Evolutionary conservation across 2,797 vertebrate genomes (phyloP), one percentile per base, ranked within the genome.

Genomic region (Sebastes iracundus): DNA sequence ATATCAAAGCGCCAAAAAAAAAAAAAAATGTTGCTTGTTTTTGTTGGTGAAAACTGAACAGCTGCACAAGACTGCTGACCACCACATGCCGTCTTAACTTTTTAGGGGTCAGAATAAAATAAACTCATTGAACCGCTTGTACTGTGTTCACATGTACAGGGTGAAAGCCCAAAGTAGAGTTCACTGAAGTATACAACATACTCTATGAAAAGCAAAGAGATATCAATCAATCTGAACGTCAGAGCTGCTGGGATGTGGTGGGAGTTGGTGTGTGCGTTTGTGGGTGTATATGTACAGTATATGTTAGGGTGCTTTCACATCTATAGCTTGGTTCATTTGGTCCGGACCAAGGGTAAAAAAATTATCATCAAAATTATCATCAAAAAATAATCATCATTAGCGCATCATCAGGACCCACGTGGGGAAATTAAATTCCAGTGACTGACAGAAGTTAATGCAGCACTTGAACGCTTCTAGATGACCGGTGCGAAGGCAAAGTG

Each of bases 61-160:
- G 82, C 80, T 85, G 80, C 83, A 78, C 75, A 22, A 61, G 62
- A 81, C 77, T 86, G 77, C 84, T 76, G 86, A 84, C 77, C 81
- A 81, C 65, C 80, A 73, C 69, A 86, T 55, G 69, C 74, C 32
- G 73, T 67, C 62, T 67, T 59, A 67, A 73, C 38, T 77, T 86
- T 76, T 77, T 20, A 59, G 64, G 73, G 55, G 71, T 72, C 78
- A 81, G 67, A 82, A 75, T 69, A 55, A 85, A 80, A 58, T 80
- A 55, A 74, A 76, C 55, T 79, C 66, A 13, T 32, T 65, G 52
- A 79, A 72, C 55, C 10, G 56, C 65, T 69, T 53, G 32, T 11
- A 30, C 61, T 38, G 20, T 71, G 20, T 18, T 30, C 62, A n/a
- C 35, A 22, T 46, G 27, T 49, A 4, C 35, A 32, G 27, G 46